These are phyloP conservation scores for Athene noctua DNA, from an alignment of 2,113 vertebrate species.

Conservation along the genomic window DNA sequence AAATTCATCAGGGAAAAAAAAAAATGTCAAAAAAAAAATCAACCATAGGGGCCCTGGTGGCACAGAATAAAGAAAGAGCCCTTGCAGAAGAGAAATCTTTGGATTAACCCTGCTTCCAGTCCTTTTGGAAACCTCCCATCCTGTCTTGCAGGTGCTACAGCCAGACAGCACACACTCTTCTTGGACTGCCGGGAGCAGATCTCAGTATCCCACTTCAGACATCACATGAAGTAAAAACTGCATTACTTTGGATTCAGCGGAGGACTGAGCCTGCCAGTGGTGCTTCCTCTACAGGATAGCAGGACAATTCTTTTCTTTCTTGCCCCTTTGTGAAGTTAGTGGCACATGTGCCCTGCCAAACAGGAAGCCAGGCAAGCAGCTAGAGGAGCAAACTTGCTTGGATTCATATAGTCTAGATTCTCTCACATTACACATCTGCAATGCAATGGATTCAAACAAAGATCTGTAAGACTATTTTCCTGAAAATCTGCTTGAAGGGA, in stretches of 20 bases:
- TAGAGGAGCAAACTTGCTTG: background rate
- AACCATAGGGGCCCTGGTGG: background rate
- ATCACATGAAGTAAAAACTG: accelerated
- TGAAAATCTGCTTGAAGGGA: background rate
- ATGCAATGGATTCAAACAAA: background rate
- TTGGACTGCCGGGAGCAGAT: background rate
- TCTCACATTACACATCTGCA: accelerated
- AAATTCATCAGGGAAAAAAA: background rate
- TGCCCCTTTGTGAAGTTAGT: background rate
- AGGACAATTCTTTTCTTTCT: background rate
- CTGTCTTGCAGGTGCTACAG: accelerated
- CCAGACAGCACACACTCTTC: background rate
- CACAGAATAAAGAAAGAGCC: background rate
- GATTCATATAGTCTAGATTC: background rate
- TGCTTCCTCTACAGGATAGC: background rate
- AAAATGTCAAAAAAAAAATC: background rate
- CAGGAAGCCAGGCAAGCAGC: background rate
- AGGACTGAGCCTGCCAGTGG: background rate
- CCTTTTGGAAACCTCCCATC: background rate
- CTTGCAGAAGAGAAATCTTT: background rate
- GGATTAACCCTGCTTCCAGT: background rate
- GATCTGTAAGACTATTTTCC: background rate
- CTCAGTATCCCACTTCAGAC: background rate
- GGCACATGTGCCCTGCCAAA: background rate
- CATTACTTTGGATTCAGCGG: background rate